phyloP scores from a whole-genome alignment of 2,113 vertebrate species.

The Syrmaticus mikado region DNA sequence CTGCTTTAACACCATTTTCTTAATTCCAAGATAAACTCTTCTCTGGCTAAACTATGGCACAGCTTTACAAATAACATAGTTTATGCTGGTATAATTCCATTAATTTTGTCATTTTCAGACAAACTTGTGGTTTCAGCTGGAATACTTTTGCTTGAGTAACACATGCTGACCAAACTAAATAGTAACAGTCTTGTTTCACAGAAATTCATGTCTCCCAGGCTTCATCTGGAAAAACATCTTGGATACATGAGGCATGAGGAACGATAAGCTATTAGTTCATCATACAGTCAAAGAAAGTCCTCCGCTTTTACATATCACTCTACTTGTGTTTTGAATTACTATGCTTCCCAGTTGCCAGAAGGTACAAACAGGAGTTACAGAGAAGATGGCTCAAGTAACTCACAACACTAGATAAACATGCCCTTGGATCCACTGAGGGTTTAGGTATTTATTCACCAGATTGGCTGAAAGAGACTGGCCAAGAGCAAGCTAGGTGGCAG shows the following conservation, averaged over 20 bases:
- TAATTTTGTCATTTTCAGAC: conserved; percentile 62
- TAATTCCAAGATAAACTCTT: conserved; percentile 59
- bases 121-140: conserved; percentile 60
- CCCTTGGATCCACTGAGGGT: background rate
- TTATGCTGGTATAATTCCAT: conserved; percentile 55
- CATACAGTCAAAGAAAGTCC: conserved; percentile 28
- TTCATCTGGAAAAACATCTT: conserved; percentile 67
- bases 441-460: background rate
- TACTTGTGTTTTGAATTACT: conserved; percentile 42
- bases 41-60: conserved; percentile 6
- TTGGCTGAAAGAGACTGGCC: background rate
- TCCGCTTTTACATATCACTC: conserved; percentile 42
- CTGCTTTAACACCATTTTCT: conserved; percentile 12
- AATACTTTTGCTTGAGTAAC: conserved; percentile 50
- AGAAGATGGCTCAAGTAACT: conserved; percentile 36
- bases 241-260: conserved; percentile 41
- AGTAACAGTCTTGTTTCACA: conserved; percentile 49
- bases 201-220: conserved; percentile 60
- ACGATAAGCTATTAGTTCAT: conserved; percentile 67
- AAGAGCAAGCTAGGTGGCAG: background rate
- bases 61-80: conserved; percentile 29
- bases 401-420: conserved; percentile 20
- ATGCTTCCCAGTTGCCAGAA: conserved; percentile 40
- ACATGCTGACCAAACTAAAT: conserved; percentile 9
- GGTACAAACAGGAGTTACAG: conserved; percentile 21